Base-by-base conservation (phyloP, 1,140 invertebrate species). In the Drosophila pectinifera region DNA sequence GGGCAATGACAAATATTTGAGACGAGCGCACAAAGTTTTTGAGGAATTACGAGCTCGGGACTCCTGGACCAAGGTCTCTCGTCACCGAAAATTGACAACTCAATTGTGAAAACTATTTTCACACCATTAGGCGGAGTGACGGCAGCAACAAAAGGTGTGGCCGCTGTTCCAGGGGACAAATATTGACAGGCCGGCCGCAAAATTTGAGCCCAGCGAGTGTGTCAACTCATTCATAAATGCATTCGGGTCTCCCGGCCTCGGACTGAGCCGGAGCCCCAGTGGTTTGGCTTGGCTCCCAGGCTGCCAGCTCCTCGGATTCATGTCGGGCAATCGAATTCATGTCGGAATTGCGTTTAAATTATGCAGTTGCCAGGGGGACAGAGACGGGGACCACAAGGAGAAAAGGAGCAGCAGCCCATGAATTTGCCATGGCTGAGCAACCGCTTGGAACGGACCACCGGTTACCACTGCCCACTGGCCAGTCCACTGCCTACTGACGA, bases 101-200 rank as follows among this genome's bases (percentile, higher is more conserved):
- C 75, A 78, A 78, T 78, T 78, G 65, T 63, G 74, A 78, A 78
- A 78, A 78, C 75, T 78, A 78, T 78, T 78, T 78, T 74, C 75
- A 78, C 45, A 65, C 74, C 64, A 78, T 78, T 78, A 78, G 74
- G 65, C 65, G 74, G 53, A 58, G 54, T 43, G 65, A 49, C 41
- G 20, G 54, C 51, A n/a, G 46, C 51, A 55, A 68, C 54, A 77
- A 61, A 53, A 69, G 73, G 74, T 77, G 73, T 61, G 38, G 68
- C 49, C 53, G 36, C 31, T 56, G 67, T 42, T 41, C 49, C 73
- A 45, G 39, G 51, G 72, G 39, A 68, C 53, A 51, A 68, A 65
- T 68, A 76, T 76, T 76, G 61, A 54, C 74, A 69, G 36, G 48
- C 36, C 26, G 42, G 26, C 24, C 53, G 68, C 65, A 72, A 72